Evolutionary conservation across 2,888 invertebrate genomes (phyloP), one percentile per base, ranked within the genome.

Genomic region (Osmoderma eremita): DNA sequence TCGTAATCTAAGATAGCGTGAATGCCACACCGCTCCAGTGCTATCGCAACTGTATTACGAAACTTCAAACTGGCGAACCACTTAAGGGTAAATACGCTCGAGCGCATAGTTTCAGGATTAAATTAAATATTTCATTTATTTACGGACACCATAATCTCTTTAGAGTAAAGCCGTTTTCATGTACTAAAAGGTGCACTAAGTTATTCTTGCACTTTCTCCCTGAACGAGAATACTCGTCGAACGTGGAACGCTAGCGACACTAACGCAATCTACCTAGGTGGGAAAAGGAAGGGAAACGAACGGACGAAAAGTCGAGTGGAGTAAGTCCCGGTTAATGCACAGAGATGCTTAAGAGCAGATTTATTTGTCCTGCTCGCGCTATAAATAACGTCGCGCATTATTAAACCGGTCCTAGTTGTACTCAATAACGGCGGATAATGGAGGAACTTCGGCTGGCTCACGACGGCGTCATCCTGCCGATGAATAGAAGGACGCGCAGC

Each of bases 381-480:
- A 48, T 66, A 66, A 66, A 58, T 66, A 66, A 66, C 49, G 65
- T 66, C 65, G 51, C 41, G 65, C 51, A 24, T 66, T 66, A 66
- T 66, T 66, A 66, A 66, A 61, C 65, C 15, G 15, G 17, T 18
- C 36, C 53, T 24, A 24, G 18, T 12, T 13, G 20, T 49, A 30
- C 8, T 36, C 49, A 22, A 20, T 38, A 49, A 48, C 20, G 53
- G 30, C 38, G 36, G 30, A 48, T 61, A 61, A 61, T 24, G 24
- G 30, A 15, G 18, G 24, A 61, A 61, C 45, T 61, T n/a, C 30
- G 58, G 20, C 36, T 30, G 18, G 58, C 12, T 20, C 15, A 13
- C 42, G 17, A 12, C 41, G 6, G 17, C 56, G 45, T 61, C 54
- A 61, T 61, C 45, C 45, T 8, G 24, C 20, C 45, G 48, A 53